Conservation (phyloP, 92 coral and sea anemone species). For the Parazoanthus swiftii region DNA sequence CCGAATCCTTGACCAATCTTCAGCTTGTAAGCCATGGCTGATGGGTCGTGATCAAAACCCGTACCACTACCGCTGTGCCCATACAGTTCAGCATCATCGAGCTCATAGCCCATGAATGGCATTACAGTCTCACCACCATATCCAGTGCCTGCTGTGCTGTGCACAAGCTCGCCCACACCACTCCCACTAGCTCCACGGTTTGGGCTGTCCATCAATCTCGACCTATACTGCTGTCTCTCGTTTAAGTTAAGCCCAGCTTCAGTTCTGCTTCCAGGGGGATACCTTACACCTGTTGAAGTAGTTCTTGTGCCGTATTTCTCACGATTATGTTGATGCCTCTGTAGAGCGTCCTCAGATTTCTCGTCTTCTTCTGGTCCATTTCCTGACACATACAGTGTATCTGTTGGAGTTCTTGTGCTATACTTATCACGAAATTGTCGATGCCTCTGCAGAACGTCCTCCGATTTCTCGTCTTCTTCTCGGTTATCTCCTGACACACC, state of each 20-base stretch:
- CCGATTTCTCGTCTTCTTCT: neutral
- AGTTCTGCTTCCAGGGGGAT: constrained; percentile 7
- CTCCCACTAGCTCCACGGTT: neutral
- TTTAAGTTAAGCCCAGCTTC: neutral
- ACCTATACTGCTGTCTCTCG: neutral
- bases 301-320: neutral
- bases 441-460: neutral
- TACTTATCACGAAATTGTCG: neutral
- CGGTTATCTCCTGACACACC: neutral
- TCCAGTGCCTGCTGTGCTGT: neutral
- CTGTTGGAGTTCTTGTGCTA: neutral
- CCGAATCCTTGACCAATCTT: neutral
- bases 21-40: neutral
- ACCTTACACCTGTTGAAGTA: neutral
- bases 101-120: neutral
- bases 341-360: neutral
- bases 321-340: neutral
- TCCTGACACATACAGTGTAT: neutral
- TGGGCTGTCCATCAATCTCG: neutral
- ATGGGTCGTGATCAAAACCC: neutral
- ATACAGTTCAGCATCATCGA: constrained; percentile 19
- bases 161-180: neutral
- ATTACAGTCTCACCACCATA: neutral
- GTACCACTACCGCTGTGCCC: constrained; percentile 12
- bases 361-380: neutral